Evolutionary conservation across 2,113 vertebrate genomes (phyloP).

Genomic region (Dryoscopus gambensis): DNA sequence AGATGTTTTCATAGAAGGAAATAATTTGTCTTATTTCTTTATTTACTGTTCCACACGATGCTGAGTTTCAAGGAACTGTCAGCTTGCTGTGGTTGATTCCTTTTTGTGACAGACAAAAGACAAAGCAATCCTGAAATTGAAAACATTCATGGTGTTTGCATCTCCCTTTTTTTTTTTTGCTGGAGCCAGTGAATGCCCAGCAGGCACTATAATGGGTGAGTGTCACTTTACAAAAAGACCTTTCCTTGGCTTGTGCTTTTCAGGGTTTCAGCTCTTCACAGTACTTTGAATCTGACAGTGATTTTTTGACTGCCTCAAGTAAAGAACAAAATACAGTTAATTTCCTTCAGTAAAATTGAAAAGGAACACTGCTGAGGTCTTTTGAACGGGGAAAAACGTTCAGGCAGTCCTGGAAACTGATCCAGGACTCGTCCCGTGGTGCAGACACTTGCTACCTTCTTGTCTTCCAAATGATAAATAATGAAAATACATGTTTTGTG

Average conservation of each 20-base stretch:
- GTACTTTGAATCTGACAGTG: background rate
- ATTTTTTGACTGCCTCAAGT: background rate
- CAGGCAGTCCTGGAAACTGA: background rate
- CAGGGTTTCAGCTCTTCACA: background rate
- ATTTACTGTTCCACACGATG: background rate
- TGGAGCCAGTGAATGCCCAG: background rate
- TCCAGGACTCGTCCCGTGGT: background rate
- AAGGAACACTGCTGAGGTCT: background rate
- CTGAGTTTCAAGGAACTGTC: background rate
- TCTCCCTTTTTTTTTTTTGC: background rate
- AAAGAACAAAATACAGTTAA: background rate
- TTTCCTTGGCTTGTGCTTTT: background rate
- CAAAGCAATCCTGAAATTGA: constrained; percentile 1
- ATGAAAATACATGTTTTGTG: background rate
- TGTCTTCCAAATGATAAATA: background rate
- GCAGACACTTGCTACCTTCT: background rate
- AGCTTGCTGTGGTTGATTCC: background rate
- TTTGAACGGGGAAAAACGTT: background rate
- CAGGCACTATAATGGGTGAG: background rate
- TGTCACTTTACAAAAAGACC: background rate
- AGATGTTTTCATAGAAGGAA: background rate
- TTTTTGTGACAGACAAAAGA: background rate
- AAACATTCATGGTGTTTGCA: background rate
- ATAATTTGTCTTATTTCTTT: background rate
- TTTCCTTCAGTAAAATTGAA: background rate